Percentiles rank a stretch among this genome's conserved stretches.
Conservation (phyloP, 2,797 vertebrate species). For the Chromis chromis region DNA sequence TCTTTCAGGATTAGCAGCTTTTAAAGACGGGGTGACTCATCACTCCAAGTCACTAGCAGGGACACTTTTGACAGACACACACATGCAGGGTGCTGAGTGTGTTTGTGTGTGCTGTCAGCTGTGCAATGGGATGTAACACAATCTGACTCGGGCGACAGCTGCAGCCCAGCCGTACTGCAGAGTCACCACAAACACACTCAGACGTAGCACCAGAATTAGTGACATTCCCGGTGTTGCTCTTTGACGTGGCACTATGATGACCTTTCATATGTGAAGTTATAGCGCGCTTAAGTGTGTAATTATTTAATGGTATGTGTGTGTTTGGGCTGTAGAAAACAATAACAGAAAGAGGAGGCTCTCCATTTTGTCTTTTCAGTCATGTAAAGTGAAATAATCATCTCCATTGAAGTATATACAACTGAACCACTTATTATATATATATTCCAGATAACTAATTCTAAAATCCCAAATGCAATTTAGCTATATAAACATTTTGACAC, state of each 20-base stretch:
- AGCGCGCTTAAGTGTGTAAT: no score
- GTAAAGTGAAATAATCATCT: no score
- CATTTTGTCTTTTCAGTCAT: no score
- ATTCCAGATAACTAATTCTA: no score
- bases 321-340: no score
- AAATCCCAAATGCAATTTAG: no score
- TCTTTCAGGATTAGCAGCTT: no score
- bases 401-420: no score
- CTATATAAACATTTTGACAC: no score
- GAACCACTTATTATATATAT: no score
- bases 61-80: constrained; percentile 23
- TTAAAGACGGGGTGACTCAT: constrained; percentile 6
- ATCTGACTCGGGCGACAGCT: constrained; percentile 68
- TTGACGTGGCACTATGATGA: constrained; percentile 8
- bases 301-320: no score
- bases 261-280: constrained; percentile 15
- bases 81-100: constrained; percentile 23
- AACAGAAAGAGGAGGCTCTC: no score
- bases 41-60: neutral
- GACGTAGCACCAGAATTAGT: constrained; percentile 37
- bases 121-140: constrained; percentile 67
- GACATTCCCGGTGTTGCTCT: neutral
- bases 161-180: constrained; percentile 43
- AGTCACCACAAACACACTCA: constrained; percentile 48
- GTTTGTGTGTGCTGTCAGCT: constrained; percentile 56